Percentiles rank a stretch among this genome's conserved stretches.
Evolutionary conservation across 2,888 invertebrate genomes (phyloP).

Genomic region (Linnaemya vulpina): DNA sequence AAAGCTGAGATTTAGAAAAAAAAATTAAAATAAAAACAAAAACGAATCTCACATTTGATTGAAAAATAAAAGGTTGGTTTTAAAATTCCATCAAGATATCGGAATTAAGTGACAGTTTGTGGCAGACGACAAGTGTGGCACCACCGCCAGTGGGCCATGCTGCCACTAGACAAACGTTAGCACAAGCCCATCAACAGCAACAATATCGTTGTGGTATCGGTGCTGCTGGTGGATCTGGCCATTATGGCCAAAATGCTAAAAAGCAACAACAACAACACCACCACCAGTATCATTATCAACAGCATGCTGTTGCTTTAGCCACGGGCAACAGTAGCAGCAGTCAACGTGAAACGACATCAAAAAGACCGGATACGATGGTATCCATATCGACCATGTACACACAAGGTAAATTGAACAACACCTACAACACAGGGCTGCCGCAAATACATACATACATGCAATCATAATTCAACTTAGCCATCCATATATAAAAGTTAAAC

Average conservation of each 20-base stretch:
- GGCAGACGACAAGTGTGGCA: slow-evolving; percentile 75
- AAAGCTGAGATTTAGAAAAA: slow-evolving; percentile 11
- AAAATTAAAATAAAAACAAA: background rate
- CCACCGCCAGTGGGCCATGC: slow-evolving; percentile 71
- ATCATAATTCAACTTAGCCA: background rate
- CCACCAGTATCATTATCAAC: slow-evolving; percentile 59
- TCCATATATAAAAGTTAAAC: slow-evolving; percentile 1
- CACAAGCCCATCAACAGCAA: slow-evolving; percentile 72
- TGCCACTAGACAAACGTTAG: slow-evolving; percentile 60
- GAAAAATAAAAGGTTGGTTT: slow-evolving; percentile 22
- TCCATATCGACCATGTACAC: slow-evolving; percentile 82
- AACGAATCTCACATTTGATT: slow-evolving; percentile 19
- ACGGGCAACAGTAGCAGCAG: slow-evolving; percentile 72
- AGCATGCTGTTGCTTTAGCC: slow-evolving; percentile 62
- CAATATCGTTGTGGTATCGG: slow-evolving; percentile 63
- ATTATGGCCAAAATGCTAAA: slow-evolving; percentile 60
- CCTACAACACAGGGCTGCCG: slow-evolving; percentile 28
- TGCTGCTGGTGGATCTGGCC: slow-evolving; percentile 10
- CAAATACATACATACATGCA: background rate
- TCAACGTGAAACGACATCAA: slow-evolving; percentile 76
- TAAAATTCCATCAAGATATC: slow-evolving; percentile 78
- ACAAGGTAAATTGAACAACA: slow-evolving; percentile 79
- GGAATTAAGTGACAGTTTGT: slow-evolving; percentile 80
- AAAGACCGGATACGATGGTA: slow-evolving; percentile 80
- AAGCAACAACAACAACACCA: slow-evolving; percentile 53